These are phyloP conservation scores for Ciconia stormi DNA, from an alignment of 2,113 vertebrate genomes.

Conservation along the genomic window DNA sequence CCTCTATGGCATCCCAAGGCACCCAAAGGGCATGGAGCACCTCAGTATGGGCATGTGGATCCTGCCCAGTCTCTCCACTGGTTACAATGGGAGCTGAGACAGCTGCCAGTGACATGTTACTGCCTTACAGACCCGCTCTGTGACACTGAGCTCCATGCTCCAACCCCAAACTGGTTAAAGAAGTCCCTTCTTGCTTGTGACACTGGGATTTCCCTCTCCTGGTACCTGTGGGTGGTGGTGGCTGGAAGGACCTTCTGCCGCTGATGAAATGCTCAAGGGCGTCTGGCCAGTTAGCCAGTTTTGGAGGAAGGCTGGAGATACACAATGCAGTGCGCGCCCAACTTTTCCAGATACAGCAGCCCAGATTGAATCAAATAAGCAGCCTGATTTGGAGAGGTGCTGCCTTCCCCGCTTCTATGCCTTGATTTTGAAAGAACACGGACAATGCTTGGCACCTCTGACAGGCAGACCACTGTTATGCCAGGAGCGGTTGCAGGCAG, in stretches of 20 bases:
- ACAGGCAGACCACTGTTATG: not conserved
- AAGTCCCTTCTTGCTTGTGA: not conserved
- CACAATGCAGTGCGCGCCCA: no score
- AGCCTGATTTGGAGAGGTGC: not conserved
- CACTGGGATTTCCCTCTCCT: not conserved
- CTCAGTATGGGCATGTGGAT: no score
- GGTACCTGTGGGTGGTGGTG: not conserved
- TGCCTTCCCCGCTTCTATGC: accelerated
- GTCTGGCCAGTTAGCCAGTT: not conserved
- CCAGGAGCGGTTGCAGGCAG: not conserved
- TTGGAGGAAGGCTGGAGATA: not conserved
- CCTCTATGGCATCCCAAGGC: not conserved
- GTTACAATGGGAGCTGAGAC: not conserved
- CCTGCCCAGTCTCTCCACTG: not conserved
- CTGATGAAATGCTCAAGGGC: not conserved
- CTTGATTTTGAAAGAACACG: not conserved
- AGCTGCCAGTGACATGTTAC: not conserved
- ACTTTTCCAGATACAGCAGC: not conserved
- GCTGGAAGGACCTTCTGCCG: not conserved
- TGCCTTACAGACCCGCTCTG: accelerated
- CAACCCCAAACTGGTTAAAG: not conserved
- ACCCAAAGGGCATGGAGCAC: not conserved
- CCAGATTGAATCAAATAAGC: not conserved
- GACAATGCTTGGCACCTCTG: not conserved
- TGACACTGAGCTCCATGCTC: not conserved